These are phyloP conservation scores for Apogon hyalosoma DNA, from an alignment of 2,797 vertebrate species.

Conservation along the genomic window DNA sequence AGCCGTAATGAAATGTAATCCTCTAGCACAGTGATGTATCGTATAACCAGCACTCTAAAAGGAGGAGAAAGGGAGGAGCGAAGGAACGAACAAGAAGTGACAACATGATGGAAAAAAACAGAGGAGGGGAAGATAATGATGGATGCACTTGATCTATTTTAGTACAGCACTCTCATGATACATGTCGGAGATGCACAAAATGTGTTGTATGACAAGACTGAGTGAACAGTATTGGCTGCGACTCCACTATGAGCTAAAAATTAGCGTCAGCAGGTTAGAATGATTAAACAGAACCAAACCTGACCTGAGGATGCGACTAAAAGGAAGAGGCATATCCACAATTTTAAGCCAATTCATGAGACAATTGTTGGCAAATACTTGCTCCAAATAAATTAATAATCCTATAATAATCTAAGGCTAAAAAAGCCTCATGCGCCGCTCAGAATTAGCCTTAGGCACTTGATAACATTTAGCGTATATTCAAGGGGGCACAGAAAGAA, in stretches of 20 bases:
- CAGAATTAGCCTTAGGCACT: background rate
- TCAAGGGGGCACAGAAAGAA: background rate
- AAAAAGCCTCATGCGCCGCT: background rate
- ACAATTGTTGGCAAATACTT: no score
- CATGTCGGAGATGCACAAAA: background rate
- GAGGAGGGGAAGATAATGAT: conserved; percentile 20
- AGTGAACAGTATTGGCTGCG: no score
- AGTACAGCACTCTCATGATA: background rate
- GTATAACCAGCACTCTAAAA: conserved; percentile 41
- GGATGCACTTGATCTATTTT: conserved; percentile 22
- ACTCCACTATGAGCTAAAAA: background rate
- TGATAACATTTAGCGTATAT: background rate
- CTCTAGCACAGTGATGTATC: conserved; percentile 44
- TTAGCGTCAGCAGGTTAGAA: background rate
- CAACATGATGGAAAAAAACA: conserved; percentile 8
- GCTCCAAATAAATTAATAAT: no score
- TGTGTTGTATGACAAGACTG: background rate
- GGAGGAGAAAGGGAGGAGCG: conserved; percentile 21
- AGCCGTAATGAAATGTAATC: conserved; percentile 55
- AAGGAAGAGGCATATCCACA: no score
- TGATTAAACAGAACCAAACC: no score
- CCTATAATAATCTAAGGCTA: no score
- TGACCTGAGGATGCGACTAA: no score
- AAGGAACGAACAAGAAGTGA: background rate
- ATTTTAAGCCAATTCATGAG: no score